These are phyloP conservation scores for Cirrhinus molitorella DNA, from an alignment of 2,797 vertebrate species.

Conservation along the genomic window DNA sequence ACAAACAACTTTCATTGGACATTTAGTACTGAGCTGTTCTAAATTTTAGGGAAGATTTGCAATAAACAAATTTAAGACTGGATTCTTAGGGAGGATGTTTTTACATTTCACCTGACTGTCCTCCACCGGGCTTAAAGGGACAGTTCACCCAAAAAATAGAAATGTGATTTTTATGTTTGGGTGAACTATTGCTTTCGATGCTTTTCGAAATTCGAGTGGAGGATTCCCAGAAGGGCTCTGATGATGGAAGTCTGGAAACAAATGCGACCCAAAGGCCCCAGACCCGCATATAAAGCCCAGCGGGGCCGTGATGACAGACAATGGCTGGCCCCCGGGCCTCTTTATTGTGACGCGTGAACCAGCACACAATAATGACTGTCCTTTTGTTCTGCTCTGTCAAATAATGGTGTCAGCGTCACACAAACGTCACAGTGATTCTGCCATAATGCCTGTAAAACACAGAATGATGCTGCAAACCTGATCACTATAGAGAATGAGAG, in stretches of 20 bases:
- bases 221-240: constrained; percentile 14
- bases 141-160: no score
- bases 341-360: constrained; percentile 47
- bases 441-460: background rate
- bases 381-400: constrained; percentile 45
- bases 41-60: no score
- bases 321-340: constrained; percentile 20
- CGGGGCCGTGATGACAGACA: constrained; percentile 26
- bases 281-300: constrained; percentile 20
- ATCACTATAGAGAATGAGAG: background rate
- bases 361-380: constrained; percentile 36
- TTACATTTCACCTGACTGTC: background rate
- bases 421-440: background rate
- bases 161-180: no score
- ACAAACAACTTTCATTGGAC: background rate
- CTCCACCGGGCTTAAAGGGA: no score
- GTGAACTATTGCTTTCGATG: no score
- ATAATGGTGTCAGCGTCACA: constrained; percentile 31
- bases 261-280: background rate
- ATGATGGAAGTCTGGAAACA: background rate
- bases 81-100: background rate
- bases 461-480: background rate
- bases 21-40: background rate
- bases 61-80: background rate
- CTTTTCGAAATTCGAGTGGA: no score